phyloP scores from a whole-genome alignment of 2,797 vertebrate species.

The Pampus argenteus region DNA sequence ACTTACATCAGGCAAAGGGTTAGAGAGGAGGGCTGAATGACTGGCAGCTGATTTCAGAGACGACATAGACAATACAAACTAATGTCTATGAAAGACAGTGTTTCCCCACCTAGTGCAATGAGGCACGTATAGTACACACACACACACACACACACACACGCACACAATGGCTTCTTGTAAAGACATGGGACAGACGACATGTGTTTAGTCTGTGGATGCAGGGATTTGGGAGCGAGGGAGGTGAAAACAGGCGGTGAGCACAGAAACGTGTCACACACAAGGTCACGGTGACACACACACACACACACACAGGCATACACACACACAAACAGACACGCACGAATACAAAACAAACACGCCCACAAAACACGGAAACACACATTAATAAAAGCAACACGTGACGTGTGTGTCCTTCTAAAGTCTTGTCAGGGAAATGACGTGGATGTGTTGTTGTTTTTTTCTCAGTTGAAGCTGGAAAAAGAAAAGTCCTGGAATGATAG shows the following conservation, averaged over 20 bases:
- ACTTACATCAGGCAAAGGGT: slow-evolving; percentile 80
- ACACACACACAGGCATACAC: slow-evolving; percentile 58
- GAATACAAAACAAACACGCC: slow-evolving; percentile 83
- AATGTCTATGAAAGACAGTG: slow-evolving; percentile 78
- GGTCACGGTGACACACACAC: slow-evolving; percentile 77
- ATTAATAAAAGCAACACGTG: slow-evolving; percentile 78
- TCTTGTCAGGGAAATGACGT: slow-evolving; percentile 66
- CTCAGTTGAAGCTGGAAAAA: slow-evolving; percentile 38
- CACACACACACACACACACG: slow-evolving; percentile 39
- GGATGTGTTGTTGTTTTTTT: slow-evolving; percentile 40
- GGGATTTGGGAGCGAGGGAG: slow-evolving; percentile 33
- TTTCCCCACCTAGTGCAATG: slow-evolving; percentile 75
- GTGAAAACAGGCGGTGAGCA: slow-evolving; percentile 55
- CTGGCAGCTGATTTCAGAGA: slow-evolving; percentile 78
- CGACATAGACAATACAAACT: slow-evolving; percentile 80
- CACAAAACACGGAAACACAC: slow-evolving; percentile 82
- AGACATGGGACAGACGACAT: slow-evolving; percentile 80
- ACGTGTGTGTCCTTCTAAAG: slow-evolving; percentile 74
- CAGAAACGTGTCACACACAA: slow-evolving; percentile 74
- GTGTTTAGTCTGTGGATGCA: slow-evolving; percentile 66
- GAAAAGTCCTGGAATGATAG: slow-evolving; percentile 67
- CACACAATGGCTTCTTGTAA: slow-evolving; percentile 69
- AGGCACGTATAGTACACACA: slow-evolving; percentile 73
- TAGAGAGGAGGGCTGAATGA: slow-evolving; percentile 60
- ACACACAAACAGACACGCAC: slow-evolving; percentile 68